Percentiles rank a stretch among this genome's conserved stretches.
Evolutionary conservation across 2,888 invertebrate species (phyloP).

Genomic region (Eupithecia abbreviata): DNA sequence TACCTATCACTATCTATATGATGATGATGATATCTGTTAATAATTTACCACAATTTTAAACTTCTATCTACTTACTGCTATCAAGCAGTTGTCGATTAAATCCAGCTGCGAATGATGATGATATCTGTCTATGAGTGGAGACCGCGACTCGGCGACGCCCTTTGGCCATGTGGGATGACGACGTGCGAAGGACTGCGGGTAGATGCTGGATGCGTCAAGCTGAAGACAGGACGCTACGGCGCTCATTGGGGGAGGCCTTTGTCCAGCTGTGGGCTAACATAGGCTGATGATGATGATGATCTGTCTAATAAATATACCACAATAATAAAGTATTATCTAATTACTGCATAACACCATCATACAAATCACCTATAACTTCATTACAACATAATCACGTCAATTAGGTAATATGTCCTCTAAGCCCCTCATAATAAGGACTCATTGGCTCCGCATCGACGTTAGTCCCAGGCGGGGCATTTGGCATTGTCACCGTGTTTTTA

Average conservation of each 20-base stretch:
- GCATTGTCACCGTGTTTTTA: slow-evolving; percentile 1
- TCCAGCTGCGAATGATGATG: background rate
- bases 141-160: no score
- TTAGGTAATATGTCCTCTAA: background rate
- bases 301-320: background rate
- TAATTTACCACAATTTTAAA: no score
- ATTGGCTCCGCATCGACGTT: background rate
- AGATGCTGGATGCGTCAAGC: no score
- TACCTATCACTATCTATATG: no score
- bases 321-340: background rate
- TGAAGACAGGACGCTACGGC: no score
- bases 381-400: background rate
- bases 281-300: background rate
- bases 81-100: background rate
- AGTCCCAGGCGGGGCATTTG: background rate
- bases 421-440: background rate
- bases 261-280: no score
- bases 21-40: no score
- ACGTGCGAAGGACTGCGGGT: no score
- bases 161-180: no score
- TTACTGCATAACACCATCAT: background rate
- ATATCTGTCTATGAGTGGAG: background rate
- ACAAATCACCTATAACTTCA: background rate
- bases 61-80: no score
- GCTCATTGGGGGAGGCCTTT: no score